These are phyloP conservation scores for Hyposoter didymator DNA, from an alignment of 2,888 invertebrate species.

Conservation along the genomic window DNA sequence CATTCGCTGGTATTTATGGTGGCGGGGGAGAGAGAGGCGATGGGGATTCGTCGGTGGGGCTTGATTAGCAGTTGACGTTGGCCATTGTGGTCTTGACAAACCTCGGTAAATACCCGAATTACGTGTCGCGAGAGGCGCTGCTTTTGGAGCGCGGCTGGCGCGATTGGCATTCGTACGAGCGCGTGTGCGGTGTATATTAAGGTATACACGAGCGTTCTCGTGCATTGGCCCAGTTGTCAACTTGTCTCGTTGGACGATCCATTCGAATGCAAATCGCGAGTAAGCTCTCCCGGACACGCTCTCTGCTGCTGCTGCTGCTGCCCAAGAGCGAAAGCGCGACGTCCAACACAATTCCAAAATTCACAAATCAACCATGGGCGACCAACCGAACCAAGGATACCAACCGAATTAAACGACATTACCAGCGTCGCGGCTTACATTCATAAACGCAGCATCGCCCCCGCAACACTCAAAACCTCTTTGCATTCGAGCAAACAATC, in stretches of 20 bases:
- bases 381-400: slow-evolving; percentile 9
- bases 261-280: slow-evolving; percentile 75
- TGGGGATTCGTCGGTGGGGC: slow-evolving; percentile 49
- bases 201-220: slow-evolving; percentile 38
- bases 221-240: slow-evolving; percentile 68
- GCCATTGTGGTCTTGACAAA: slow-evolving; percentile 66
- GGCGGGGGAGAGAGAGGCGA: not conserved
- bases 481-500: not conserved
- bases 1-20: not conserved
- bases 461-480: not conserved
- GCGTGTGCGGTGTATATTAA: slow-evolving; percentile 46
- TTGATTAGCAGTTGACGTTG: slow-evolving; percentile 67
- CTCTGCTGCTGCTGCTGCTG: not conserved
- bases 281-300: slow-evolving; percentile 27
- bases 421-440: not conserved
- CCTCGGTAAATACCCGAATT: slow-evolving; percentile 68
- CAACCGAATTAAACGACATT: slow-evolving; percentile 28
- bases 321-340: slow-evolving; percentile 44
- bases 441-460: not conserved
- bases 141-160: slow-evolving; percentile 39
- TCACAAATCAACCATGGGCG: slow-evolving; percentile 1
- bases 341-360: slow-evolving; percentile 27
- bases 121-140: slow-evolving; percentile 69
- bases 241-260: slow-evolving; percentile 69
- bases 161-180: slow-evolving; percentile 49